Conservation (phyloP, 2,888 invertebrate species). For the Norana najaformis region DNA sequence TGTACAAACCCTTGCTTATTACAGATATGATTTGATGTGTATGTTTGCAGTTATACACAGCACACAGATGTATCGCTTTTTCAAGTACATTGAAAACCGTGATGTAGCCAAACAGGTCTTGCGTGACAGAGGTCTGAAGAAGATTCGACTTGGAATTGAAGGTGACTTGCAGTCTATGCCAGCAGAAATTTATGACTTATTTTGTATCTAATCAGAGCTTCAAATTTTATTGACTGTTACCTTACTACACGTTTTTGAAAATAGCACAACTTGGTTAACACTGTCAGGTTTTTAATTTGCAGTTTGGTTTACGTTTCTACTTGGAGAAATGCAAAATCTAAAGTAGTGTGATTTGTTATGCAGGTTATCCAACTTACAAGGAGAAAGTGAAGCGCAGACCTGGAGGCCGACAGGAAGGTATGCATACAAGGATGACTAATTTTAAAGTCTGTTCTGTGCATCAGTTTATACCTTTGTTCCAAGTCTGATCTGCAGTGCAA, state of each 20-base stretch:
- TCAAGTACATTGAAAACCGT: conserved; percentile 98
- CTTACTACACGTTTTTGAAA: not conserved
- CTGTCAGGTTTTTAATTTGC: not conserved
- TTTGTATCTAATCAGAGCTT: not conserved
- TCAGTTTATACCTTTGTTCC: not conserved
- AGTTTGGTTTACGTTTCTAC: not conserved
- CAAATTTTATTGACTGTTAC: not conserved
- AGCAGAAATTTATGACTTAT: too few species aligned
- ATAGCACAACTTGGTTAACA: too few species aligned
- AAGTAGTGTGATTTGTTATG: conserved; percentile 20
- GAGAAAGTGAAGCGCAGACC: conserved; percentile 95
- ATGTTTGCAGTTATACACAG: conserved; percentile 77
- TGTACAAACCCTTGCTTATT: not conserved
- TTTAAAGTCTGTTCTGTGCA: not conserved
- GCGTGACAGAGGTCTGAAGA: conserved; percentile 96
- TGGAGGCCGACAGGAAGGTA: conserved; percentile 84
- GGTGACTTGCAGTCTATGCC: conserved; percentile 63
- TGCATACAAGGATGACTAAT: not conserved
- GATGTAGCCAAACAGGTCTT: conserved; percentile 98
- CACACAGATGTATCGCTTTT: conserved; percentile 93
- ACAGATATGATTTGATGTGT: not conserved
- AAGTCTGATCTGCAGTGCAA: not conserved
- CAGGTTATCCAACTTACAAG: conserved; percentile 94
- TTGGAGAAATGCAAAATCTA: not conserved
- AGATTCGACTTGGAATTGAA: conserved; percentile 96